Evolutionary conservation across 2,113 vertebrate species (phyloP).

Genomic region (Hippocampus barbouri): DNA sequence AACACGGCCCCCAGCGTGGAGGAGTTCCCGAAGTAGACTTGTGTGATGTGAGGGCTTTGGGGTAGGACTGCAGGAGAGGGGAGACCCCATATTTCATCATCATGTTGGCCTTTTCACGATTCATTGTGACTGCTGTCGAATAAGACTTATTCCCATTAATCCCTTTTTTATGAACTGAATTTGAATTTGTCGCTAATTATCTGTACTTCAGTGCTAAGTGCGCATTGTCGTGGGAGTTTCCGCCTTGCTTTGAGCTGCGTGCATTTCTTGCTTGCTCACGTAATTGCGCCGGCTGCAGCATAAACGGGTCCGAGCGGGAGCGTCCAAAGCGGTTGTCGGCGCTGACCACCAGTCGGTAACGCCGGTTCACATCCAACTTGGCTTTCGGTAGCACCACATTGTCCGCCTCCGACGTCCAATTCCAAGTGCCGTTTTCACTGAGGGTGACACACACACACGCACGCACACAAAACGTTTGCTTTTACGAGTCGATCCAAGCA

Average conservation of each 20-base stretch:
- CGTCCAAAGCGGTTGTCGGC: constrained; percentile 63
- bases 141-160: too few relatives aligned
- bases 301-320: constrained; percentile 48
- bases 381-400: constrained; percentile 30
- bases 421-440: background rate
- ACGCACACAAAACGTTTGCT: background rate
- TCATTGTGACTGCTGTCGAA: too few relatives aligned
- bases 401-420: background rate
- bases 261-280: constrained; percentile 40
- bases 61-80: constrained; percentile 61
- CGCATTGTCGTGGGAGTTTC: too few relatives aligned
- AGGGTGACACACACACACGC: too few relatives aligned
- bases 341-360: constrained; percentile 41
- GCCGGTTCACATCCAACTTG: constrained; percentile 26
- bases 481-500: background rate
- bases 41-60: constrained; percentile 52
- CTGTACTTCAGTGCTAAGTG: too few relatives aligned
- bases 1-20: constrained; percentile 39
- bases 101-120: background rate
- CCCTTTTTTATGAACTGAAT: too few relatives aligned
- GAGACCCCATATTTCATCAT: background rate
- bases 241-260: too few relatives aligned
- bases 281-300: constrained; percentile 40
- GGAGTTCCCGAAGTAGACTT: constrained; percentile 44
- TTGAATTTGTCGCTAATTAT: too few relatives aligned